A percentile compares a stretch with the other conserved stretches of the same genome.
phyloP scores from a whole-genome alignment of 2,888 invertebrate genomes.

The Carabus problematicus region DNA sequence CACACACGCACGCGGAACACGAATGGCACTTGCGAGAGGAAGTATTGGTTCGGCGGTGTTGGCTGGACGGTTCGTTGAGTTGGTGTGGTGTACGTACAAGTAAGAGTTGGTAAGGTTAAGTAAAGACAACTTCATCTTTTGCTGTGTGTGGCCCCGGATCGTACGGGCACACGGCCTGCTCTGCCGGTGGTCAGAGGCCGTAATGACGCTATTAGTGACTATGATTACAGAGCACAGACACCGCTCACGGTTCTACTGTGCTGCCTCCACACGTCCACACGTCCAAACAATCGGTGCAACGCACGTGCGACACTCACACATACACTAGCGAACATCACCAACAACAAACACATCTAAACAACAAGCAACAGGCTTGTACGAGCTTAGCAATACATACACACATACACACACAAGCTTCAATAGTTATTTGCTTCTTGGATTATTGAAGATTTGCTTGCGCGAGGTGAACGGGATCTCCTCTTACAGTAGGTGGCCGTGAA shows the following conservation, averaged over 20 bases:
- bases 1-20: no score
- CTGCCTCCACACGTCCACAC: constrained; percentile 14
- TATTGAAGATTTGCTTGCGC: no score
- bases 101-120: constrained; percentile 1
- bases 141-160: constrained; percentile 17
- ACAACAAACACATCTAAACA: neutral
- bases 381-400: no score
- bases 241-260: constrained; percentile 22
- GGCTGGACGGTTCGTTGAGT: neutral
- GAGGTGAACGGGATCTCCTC: no score
- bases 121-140: no score
- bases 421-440: no score
- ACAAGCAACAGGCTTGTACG: neutral
- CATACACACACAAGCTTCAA: no score
- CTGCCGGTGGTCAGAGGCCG: constrained; percentile 43
- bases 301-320: constrained; percentile 25
- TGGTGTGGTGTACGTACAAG: neutral
- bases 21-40: neutral
- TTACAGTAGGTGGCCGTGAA: no score
- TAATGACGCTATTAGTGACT: constrained; percentile 52
- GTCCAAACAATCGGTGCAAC: constrained; percentile 3
- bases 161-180: no score
- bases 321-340: neutral
- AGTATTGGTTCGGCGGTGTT: neutral
- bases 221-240: constrained; percentile 53